A percentile compares a stretch with the other conserved stretches of the same genome.
phyloP scores from a whole-genome alignment of 2,113 vertebrate genomes.

The Bolborhynchus lineola region DNA sequence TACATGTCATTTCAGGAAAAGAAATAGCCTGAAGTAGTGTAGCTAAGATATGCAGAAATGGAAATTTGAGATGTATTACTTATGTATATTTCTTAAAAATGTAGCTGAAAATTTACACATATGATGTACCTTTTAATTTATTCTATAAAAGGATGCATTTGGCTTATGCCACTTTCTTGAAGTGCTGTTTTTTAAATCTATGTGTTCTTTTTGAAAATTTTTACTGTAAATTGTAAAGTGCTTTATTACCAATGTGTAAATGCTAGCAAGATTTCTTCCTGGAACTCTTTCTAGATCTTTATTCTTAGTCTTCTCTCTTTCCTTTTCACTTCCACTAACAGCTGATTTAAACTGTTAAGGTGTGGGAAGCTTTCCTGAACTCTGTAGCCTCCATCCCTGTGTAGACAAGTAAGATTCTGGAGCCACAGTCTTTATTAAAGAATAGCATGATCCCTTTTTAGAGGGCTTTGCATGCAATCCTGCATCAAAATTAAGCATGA shows the following conservation, averaged over 20 bases:
- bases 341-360: slow-evolving; percentile 91
- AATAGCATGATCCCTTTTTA: slow-evolving; percentile 73
- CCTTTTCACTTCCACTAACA: slow-evolving; percentile 89
- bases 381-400: slow-evolving; percentile 81
- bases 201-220: slow-evolving; percentile 31
- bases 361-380: slow-evolving; percentile 85
- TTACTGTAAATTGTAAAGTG: background rate
- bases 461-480: slow-evolving; percentile 75
- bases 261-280: slow-evolving; percentile 72
- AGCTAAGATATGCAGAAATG: background rate
- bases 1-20: background rate
- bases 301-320: slow-evolving; percentile 81
- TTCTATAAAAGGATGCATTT: background rate
- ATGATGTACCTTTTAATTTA: background rate
- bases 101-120: background rate
- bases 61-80: background rate
- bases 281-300: slow-evolving; percentile 70
- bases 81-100: background rate
- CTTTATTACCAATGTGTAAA: slow-evolving; percentile 7
- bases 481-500: slow-evolving; percentile 79
- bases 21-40: background rate
- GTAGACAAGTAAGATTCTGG: slow-evolving; percentile 84
- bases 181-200: slow-evolving; percentile 22
- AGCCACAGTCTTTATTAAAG: slow-evolving; percentile 75
- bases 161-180: background rate